phyloP scores from a whole-genome alignment of 2,113 vertebrate genomes.

The Mormoops blainvillei region DNA sequence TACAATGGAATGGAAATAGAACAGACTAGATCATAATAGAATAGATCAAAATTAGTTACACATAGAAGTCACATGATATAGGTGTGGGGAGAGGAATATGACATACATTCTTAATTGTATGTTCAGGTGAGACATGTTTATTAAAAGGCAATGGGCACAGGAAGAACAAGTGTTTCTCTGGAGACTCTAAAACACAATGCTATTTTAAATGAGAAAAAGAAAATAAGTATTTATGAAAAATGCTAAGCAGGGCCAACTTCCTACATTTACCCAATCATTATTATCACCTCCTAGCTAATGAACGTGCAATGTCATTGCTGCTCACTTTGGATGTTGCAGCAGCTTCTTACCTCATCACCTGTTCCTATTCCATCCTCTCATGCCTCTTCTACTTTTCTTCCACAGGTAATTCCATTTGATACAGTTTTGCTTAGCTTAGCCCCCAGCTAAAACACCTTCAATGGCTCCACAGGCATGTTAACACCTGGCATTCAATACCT shows the following conservation, averaged over 20 bases:
- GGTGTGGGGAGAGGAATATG: rapidly evolving
- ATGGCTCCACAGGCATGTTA: not conserved
- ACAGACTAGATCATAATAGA: not conserved
- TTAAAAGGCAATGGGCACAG: not conserved
- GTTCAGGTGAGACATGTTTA: not conserved
- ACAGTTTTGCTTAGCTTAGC: not conserved
- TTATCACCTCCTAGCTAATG: not conserved
- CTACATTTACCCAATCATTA: not conserved
- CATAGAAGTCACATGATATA: not conserved
- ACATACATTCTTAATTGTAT: not conserved
- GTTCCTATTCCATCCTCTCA: not conserved
- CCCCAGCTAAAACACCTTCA: not conserved
- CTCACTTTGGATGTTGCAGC: not conserved
- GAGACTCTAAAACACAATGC: not conserved
- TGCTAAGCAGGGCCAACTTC: not conserved
- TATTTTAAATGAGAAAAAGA: not conserved
- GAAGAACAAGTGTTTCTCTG: not conserved
- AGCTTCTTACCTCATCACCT: not conserved
- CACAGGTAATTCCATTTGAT: not conserved
- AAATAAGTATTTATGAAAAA: not conserved
- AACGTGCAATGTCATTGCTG: not conserved
- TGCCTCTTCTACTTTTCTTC: not conserved
- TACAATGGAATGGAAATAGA: not conserved
- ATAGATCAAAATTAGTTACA: not conserved
- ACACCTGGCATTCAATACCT: not conserved